These are phyloP conservation scores for Pelobates fuscus DNA, from an alignment of 2,113 vertebrate genomes.

Conservation along the genomic window DNA sequence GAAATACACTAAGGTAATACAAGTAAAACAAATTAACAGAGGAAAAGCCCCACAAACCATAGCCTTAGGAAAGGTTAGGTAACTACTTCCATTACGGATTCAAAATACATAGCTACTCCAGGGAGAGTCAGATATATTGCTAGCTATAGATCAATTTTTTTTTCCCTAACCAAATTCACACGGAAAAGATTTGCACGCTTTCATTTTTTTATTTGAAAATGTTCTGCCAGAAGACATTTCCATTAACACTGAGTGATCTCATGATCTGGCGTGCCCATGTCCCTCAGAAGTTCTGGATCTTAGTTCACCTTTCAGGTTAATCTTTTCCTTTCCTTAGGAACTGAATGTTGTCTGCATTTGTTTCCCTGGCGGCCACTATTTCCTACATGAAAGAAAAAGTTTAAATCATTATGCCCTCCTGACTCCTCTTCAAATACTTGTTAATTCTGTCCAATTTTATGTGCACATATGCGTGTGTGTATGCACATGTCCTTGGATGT, in stretches of 20 bases:
- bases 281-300: slow-evolving; percentile 61
- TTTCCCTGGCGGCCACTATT: slow-evolving; percentile 67
- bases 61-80: slow-evolving; percentile 17
- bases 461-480: too few relatives aligned
- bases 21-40: slow-evolving; percentile 28
- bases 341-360: slow-evolving; percentile 68
- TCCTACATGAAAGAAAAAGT: slow-evolving; percentile 75
- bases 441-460: slow-evolving; percentile 68
- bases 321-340: slow-evolving; percentile 72
- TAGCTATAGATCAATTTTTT: slow-evolving; percentile 32
- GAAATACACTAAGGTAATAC: slow-evolving; percentile 23
- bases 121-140: slow-evolving; percentile 23
- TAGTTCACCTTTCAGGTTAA: slow-evolving; percentile 73
- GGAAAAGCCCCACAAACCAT: slow-evolving; percentile 7
- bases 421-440: slow-evolving; percentile 66
- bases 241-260: slow-evolving; percentile 58
- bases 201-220: slow-evolving; percentile 47
- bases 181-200: slow-evolving; percentile 51
- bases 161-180: slow-evolving; percentile 58
- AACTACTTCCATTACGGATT: slow-evolving; percentile 21
- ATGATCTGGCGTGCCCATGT: slow-evolving; percentile 56
- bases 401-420: slow-evolving; percentile 62
- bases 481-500: too few relatives aligned
- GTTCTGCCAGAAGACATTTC: slow-evolving; percentile 57
- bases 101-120: slow-evolving; percentile 19